Evolutionary conservation across 2,888 invertebrate species (phyloP).

Genomic region (Anagyrus pseudococci): DNA sequence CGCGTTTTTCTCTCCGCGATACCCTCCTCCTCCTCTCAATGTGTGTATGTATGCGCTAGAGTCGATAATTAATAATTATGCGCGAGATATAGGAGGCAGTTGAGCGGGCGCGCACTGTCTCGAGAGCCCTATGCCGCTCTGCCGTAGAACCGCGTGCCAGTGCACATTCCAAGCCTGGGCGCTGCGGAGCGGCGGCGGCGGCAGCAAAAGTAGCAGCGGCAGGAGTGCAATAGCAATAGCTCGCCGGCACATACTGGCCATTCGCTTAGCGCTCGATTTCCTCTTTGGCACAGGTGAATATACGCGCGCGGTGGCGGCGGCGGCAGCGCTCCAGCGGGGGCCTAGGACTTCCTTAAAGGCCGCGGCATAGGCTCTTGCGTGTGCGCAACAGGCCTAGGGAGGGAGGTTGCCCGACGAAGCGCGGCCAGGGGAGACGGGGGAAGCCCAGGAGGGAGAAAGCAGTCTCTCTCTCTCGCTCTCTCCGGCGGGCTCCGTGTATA

Average conservation of each 20-base stretch:
- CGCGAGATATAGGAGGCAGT: not conserved
- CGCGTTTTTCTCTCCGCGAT: not conserved
- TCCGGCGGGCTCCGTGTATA: not conserved
- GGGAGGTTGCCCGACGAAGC: not conserved
- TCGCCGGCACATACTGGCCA: too few species aligned
- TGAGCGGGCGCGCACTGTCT: slow-evolving; percentile 1
- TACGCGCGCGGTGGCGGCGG: too few species aligned
- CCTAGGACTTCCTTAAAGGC: too few species aligned
- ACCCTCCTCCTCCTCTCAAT: too few species aligned
- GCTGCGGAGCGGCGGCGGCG: too few species aligned
- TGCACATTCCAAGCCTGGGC: not conserved
- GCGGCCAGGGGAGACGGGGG: too few species aligned
- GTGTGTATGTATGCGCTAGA: not conserved
- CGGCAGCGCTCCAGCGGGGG: too few species aligned
- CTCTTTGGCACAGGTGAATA: too few species aligned
- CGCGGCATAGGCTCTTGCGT: not conserved
- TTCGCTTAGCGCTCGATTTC: too few species aligned
- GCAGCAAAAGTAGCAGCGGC: too few species aligned
- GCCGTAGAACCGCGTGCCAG: too few species aligned
- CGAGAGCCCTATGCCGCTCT: not conserved
- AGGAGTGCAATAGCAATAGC: too few species aligned
- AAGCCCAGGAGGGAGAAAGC: not conserved
- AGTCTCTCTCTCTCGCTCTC: not conserved
- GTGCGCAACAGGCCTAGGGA: not conserved
- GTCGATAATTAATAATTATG: slow-evolving; percentile 32